Percentiles rank a stretch among this genome's conserved stretches.
Conservation (phyloP, 2,888 invertebrate genomes). For the Thereva nobilitata region DNA sequence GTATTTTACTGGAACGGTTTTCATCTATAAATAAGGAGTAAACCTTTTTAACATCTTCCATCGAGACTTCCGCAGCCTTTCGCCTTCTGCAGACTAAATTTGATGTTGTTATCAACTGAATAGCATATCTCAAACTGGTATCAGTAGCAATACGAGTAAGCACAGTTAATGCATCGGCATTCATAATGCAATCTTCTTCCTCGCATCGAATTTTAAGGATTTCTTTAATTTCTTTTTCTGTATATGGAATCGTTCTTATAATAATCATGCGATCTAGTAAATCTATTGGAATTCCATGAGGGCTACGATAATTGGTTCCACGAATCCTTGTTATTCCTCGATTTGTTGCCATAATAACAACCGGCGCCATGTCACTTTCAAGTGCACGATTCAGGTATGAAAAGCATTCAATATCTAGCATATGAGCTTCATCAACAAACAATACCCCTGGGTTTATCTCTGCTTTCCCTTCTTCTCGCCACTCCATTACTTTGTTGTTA, state of each 20-base stretch:
- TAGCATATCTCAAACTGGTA: constrained; percentile 93
- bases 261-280: constrained; percentile 94
- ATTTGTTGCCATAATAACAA: constrained; percentile 99
- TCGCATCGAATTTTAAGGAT: constrained; percentile 94
- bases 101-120: constrained; percentile 95
- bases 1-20: constrained; percentile 87
- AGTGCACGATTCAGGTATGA: constrained; percentile 96
- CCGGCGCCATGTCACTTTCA: constrained; percentile 95
- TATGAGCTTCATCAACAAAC: constrained; percentile 97
- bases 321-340: constrained; percentile 92
- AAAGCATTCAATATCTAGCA: constrained; percentile 99
- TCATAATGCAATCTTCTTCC: constrained; percentile 97
- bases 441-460: constrained; percentile 98
- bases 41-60: constrained; percentile 93
- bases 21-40: constrained; percentile 95
- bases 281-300: constrained; percentile 97
- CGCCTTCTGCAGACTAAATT: constrained; percentile 90
- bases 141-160: constrained; percentile 91
- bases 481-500: constrained; percentile 95
- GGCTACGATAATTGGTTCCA: constrained; percentile 90
- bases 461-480: constrained; percentile 99
- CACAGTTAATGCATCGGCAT: constrained; percentile 85
- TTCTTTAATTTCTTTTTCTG: constrained; percentile 85
- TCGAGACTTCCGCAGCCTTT: constrained; percentile 80
- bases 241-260: constrained; percentile 86